Evolutionary conservation across 2,888 invertebrate species (phyloP), one percentile per base, ranked within the genome.

Genomic region (Lycocerus yunnanus): DNA sequence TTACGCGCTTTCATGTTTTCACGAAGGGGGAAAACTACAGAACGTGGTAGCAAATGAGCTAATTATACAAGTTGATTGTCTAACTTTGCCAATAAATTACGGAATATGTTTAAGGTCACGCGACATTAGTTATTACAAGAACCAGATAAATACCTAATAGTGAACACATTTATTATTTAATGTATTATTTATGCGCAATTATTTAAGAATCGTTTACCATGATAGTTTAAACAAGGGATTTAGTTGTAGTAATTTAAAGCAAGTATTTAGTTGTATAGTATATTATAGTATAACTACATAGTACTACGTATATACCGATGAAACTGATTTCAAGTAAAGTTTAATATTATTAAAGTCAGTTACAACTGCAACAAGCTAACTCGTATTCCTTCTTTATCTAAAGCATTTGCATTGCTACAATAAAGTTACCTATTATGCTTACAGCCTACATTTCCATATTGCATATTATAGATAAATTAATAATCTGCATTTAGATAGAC

Each of bases 81-180:
- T 73, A 77, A 77, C 77, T 78, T 79, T 73, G 73, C 67, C 75
- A 72, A 79, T 79, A 78, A 79, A 79, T 77, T 79, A 77, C 72
- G 68, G 75, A 74, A 75, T 76, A 77, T 77, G 78, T 72, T 77
- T 63, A 65, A 60, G 75, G 73, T 75, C 79, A 78, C 79, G 79
- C 79, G 65, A 78, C 70, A 70, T 71, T 73, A 70, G 73, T 73
- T 76, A 75, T 77, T 66, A 71, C 72, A 60, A 75, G 72, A 71
- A 76, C 63, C 73, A 21, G 73, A 66, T 76, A 69, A 63, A 63
- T 63, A 63, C 61, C 61, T 63, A 18, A 63, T 63, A 63, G 61
- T 63, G 15, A 63, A 20, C 27, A 15, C 61, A 63, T 63, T 63
- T 63, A 63, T 43, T 43, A n/a, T 63, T 63, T 63, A n/a, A 63